Evolutionary conservation across 2,113 vertebrate species (phyloP), one percentile per base, ranked within the genome.

Genomic region (Grantiella picta): DNA sequence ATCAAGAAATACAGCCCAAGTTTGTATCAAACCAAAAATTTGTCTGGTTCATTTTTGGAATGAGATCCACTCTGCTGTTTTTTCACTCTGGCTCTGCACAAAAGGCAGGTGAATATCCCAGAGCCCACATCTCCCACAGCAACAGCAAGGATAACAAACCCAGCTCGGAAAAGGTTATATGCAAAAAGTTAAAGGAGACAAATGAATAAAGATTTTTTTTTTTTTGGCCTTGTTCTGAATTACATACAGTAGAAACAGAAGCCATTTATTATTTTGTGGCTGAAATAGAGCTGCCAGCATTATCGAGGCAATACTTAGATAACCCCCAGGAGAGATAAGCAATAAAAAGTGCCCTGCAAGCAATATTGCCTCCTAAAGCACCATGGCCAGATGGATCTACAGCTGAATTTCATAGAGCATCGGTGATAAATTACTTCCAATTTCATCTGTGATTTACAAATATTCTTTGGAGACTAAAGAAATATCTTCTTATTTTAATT

Each of bases 401-500:
- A 97, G 95, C 96, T 97, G 96, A 96, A 94, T 97, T 96, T 96
- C 92, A 86, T 44, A 92, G 91, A 97, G 82, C 89, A 95, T 95
- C 86, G 77, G 77, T 96, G 91, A 97, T 97, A 98, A 98, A 98
- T 97, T 97, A 96, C 97, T 97, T 96, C 92, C 97, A 95, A 88
- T 97, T 97, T 97, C 91, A 94, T 90, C 86, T 97, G 93, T 94
- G 96, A 95, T 98, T 97, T 97, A 96, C 97, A 98, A 97, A 97
- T 94, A 97, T 95, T 94, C 89, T 92, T 95, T 77, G 73, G 92
- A 96, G 97, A 96, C 80, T 82, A 77, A 94, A 95, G 92, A 92
- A 92, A 89, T 86, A 85, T 92, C 82, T 95, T 52, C 82, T 93
- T 91, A 76, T 96, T 97, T 93, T 96, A 97, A 93, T 96, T 97